Base-by-base conservation (phyloP, 2,113 vertebrate species). In the Catharus bicknelli region DNA sequence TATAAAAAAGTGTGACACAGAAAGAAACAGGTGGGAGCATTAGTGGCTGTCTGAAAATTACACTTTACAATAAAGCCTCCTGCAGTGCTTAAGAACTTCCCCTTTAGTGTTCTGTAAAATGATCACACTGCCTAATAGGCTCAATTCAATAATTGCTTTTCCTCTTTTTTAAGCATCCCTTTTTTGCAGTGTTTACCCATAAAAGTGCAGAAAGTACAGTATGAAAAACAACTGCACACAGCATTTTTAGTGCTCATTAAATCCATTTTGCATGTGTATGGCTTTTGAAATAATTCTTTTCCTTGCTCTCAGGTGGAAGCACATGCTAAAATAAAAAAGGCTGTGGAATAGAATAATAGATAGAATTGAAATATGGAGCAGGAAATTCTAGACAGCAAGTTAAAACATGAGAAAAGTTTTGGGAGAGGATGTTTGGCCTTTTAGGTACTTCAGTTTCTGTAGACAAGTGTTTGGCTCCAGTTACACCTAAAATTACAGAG, bases 11-110 rank as follows among this genome's bases (percentile, higher is more conserved):
- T 90, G 47, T 93, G 75, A 77, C 88, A 95, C 45, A 90, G 20
- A 92, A 89, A 85, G 86, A 93, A 94, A 86, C 81, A 96, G 80
- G 72, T 93, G 88, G 84, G 48, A 88, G 54, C 82, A 88, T 82
- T 90, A 94, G 22, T 88, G 86, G 75, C 61, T 88, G 61, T 77
- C 86, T 95, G 83, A 94, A 96, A 96, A 95, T 91, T 72, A 94
- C 29, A 72, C 36, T 83, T 91, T 83, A 73, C 58, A 88, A 90
- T 95, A 86, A 91, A 95, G 75, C 55, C 62, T 87, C 77, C 45
- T 91, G 25, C 77, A 93, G 86, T 88, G 86, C 43, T 93, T 88
- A 83, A 92, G 42, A 90, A 92, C 38, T 88, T 83, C 74, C 85
- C 48, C n/a, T 95, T 92, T 62, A 74, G 40, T 93, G 53, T 90